These are phyloP conservation scores for Pangasius djambal DNA, from an alignment of 2,797 vertebrate genomes.

Conservation along the genomic window DNA sequence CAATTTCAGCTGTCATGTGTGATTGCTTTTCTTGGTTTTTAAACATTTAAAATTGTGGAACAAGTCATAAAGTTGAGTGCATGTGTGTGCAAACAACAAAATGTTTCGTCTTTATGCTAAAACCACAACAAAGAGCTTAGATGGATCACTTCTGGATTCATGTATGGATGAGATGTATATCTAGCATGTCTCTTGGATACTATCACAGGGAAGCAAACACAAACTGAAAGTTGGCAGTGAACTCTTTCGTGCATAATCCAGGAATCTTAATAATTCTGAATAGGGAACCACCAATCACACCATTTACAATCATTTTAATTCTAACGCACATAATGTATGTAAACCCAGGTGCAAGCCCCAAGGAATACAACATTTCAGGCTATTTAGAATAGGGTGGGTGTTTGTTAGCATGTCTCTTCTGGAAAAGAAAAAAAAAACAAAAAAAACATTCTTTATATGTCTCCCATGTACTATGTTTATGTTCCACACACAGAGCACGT, in stretches of 20 bases:
- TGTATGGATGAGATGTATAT: neutral
- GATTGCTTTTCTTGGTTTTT: neutral
- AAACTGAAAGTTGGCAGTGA: neutral
- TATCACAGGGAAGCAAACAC: neutral
- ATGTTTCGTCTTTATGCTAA: neutral
- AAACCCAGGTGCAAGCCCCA: conserved; percentile 2
- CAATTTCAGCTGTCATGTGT: neutral
- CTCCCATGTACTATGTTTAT: conserved; percentile 12
- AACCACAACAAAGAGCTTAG: conserved; percentile 8
- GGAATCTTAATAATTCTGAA: neutral
- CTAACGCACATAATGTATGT: neutral
- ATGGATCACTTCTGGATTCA: neutral
- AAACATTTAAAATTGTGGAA: neutral
- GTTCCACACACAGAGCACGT: neutral
- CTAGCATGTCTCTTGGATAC: neutral
- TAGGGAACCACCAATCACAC: neutral
- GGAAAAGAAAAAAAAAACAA: neutral
- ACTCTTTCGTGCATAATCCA: neutral
- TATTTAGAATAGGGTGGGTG: conserved; percentile 4
- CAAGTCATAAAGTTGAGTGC: neutral
- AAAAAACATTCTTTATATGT: neutral
- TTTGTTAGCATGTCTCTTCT: neutral
- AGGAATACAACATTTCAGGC: neutral
- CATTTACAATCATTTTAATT: neutral
- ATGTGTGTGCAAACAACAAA: neutral